Conservation (phyloP, 2,797 vertebrate genomes). For the Vireo griseus region DNA sequence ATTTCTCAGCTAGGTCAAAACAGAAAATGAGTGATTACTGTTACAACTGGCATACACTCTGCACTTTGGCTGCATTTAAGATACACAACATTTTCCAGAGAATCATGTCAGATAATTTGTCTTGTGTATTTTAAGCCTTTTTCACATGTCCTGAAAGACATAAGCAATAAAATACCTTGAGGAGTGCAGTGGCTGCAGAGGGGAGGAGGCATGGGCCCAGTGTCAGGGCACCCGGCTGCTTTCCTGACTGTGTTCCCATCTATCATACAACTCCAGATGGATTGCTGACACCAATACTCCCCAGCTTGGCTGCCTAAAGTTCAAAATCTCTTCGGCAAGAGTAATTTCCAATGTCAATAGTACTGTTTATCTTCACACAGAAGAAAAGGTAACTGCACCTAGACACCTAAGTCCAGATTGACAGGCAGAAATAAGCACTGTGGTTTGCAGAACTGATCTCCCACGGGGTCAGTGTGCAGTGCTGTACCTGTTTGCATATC, state of each 20-base stretch:
- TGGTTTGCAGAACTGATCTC: background rate
- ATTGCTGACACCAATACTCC: background rate
- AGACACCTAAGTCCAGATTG: background rate
- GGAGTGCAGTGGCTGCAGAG: conserved; percentile 20
- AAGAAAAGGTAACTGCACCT: background rate
- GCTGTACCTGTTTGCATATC: background rate
- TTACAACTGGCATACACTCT: conserved; percentile 58
- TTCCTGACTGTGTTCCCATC: background rate
- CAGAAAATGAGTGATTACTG: conserved; percentile 66
- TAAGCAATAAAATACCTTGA: conserved; percentile 52
- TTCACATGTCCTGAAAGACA: conserved; percentile 50
- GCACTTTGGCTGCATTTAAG: conserved; percentile 59
- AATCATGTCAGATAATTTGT: conserved; percentile 56
- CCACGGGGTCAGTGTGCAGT: background rate
- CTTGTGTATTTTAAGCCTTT: conserved; percentile 58
- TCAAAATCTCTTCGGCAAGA: background rate
- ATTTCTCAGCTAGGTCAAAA: conserved; percentile 63
- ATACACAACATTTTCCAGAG: conserved; percentile 57
- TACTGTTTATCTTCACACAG: conserved; percentile 16
- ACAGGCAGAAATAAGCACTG: background rate
- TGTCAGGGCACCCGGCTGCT: background rate
- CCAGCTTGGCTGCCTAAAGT: background rate
- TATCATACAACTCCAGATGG: background rate
- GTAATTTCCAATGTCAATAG: conserved; percentile 9
- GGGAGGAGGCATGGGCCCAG: background rate